These are phyloP conservation scores for Meandrina meandrites DNA, from an alignment of 92 coral and sea anemone species.

Conservation along the genomic window DNA sequence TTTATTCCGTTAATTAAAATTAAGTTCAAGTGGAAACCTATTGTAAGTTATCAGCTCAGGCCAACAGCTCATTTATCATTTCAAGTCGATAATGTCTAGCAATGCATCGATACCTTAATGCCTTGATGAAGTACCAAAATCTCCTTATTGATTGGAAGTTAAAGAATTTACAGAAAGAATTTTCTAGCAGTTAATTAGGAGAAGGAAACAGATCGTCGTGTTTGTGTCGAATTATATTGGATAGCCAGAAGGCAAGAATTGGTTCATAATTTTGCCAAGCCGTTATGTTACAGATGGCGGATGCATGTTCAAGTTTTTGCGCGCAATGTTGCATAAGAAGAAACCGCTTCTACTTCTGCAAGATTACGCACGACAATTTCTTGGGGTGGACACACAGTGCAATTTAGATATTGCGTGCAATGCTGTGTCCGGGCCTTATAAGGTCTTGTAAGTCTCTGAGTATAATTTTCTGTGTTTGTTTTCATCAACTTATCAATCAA, in stretches of 20 bases:
- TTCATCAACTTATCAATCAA: too few species aligned
- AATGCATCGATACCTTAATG: neutral
- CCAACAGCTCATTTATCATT: neutral
- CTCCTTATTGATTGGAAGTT: neutral
- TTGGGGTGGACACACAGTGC: neutral
- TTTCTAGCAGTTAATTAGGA: neutral
- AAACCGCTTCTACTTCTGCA: neutral
- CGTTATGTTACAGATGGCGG: neutral
- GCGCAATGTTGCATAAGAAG: neutral
- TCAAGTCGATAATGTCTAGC: neutral
- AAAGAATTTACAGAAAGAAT: neutral
- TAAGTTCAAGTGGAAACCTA: neutral
- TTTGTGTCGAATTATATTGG: neutral
- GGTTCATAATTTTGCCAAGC: neutral
- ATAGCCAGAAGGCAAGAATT: neutral
- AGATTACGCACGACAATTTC: neutral
- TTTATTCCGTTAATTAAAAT: neutral
- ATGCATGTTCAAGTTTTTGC: neutral
- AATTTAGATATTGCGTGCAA: neutral
- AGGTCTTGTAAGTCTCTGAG: too few species aligned
- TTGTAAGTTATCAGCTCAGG: neutral
- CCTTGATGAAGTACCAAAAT: neutral
- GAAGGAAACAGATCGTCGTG: neutral
- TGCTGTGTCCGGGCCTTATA: too few species aligned
- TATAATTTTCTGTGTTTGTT: too few species aligned